Evolutionary conservation across 1,140 invertebrate species (phyloP), one percentile per base, ranked within the genome.

Genomic region (Notospermus geniculatus): DNA sequence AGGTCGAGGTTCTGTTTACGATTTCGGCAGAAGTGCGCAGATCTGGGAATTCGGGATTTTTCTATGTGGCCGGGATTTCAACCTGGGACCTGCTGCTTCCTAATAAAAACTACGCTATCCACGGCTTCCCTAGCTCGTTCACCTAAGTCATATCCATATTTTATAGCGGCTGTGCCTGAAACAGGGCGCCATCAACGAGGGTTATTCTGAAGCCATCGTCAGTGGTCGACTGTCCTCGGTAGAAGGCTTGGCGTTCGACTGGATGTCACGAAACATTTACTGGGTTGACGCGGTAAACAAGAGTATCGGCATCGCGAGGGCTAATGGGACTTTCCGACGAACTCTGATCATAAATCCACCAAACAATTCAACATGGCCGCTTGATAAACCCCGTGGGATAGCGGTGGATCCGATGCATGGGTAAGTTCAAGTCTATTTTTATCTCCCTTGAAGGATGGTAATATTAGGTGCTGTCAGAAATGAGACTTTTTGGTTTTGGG

Each of bases 301-400:
- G 23, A 67, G 39, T 69, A 92, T 95, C 66, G 89, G 93, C 76
- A 87, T 92, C 1, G 88, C 93, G 1, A 81, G 88, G 41, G 90
- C 87, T 0, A 87, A 92, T 73, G 79, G 90, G 0, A 75, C 83
- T 2, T 82, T 83, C 57, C 41, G 73, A n/a, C 30, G 63, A 2
- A 58, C 39, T 1, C 57, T 79, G 28, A 62, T 75, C 27, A 63
- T 57, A 28, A 29, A 22, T 0, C 25, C 46, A 2, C 13, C 25
- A 23, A 4, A 29, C 2, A 29, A 22, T 0, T 7, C 46, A 19
- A 41, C 25, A 29, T 13, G 53, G 9, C 30, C 30, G 23, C 54
- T 77, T 17, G 68, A 72, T 28, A 60, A 60, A 9, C 76, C 76
- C 2, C 52, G 70, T n/a, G 50, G 67, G 19, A 45, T 79, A 22